Conservation (phyloP, 2,888 invertebrate genomes). For the Nomada ruficornis region DNA sequence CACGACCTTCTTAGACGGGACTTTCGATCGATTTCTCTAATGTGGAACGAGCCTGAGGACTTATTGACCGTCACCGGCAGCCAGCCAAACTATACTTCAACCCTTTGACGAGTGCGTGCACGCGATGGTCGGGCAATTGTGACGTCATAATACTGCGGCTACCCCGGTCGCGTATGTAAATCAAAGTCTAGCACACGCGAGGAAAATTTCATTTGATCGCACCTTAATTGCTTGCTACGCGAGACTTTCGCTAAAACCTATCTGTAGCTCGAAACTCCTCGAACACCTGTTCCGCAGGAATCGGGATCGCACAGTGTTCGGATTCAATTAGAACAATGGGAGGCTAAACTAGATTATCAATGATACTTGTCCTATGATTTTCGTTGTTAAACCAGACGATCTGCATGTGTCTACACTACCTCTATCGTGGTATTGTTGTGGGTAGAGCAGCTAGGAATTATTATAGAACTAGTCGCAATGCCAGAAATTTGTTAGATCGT, state of each 20-base stretch:
- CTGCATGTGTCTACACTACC: too few species aligned
- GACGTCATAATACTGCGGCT: slow-evolving; percentile 82
- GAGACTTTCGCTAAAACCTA: slow-evolving; percentile 22
- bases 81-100: slow-evolving; percentile 74
- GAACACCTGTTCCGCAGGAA: slow-evolving; percentile 10
- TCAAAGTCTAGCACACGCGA: slow-evolving; percentile 81
- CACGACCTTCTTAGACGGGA: slow-evolving; percentile 67
- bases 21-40: slow-evolving; percentile 74
- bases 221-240: slow-evolving; percentile 64
- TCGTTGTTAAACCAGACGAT: too few species aligned
- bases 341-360: not conserved
- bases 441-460: too few species aligned
- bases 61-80: slow-evolving; percentile 80
- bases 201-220: slow-evolving; percentile 80
- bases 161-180: slow-evolving; percentile 80
- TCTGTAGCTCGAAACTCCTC: not conserved
- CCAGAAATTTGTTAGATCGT: too few species aligned
- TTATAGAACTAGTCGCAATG: too few species aligned
- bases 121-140: slow-evolving; percentile 80
- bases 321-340: slow-evolving; percentile 16
- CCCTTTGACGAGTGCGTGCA: slow-evolving; percentile 83
- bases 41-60: slow-evolving; percentile 70
- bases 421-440: too few species aligned
- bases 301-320: slow-evolving; percentile 1
- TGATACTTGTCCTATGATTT: not conserved